These are phyloP conservation scores for Linyphia triangularis DNA, from an alignment of 2,888 invertebrate genomes.

Conservation along the genomic window DNA sequence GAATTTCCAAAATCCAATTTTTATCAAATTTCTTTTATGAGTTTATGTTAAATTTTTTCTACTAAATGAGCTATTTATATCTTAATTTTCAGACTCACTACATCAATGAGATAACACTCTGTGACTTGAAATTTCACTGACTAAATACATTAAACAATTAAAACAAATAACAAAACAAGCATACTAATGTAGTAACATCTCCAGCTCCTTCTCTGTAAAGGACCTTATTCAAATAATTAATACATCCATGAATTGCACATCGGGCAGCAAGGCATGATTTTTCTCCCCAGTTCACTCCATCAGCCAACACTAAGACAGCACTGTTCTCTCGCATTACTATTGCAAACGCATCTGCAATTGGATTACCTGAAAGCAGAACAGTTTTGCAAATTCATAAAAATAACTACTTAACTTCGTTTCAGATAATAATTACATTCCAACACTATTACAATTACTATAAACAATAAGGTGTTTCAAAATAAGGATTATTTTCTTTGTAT, in stretches of 20 bases:
- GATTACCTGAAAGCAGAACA: conserved; percentile 85
- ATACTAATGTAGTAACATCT: conserved; percentile 80
- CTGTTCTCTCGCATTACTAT: conserved; percentile 86
- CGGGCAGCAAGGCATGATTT: conserved; percentile 91
- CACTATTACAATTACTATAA: neutral
- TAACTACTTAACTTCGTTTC: neutral
- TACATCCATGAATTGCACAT: conserved; percentile 90
- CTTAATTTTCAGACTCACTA: no score
- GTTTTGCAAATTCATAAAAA: neutral
- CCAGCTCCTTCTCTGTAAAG: conserved; percentile 81
- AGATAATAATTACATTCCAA: neutral
- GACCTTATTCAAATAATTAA: conserved; percentile 89
- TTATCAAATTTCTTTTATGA: no score
- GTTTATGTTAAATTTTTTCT: no score
- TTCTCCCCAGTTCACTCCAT: conserved; percentile 95
- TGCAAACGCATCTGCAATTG: conserved; percentile 93
- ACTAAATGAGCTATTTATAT: no score
- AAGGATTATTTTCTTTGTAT: no score
- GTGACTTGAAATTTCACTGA: no score
- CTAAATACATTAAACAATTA: no score
- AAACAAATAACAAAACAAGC: neutral
- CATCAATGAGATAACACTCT: no score
- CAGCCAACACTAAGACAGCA: conserved; percentile 89
- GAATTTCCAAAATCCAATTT: no score
- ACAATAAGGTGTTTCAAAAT: neutral